A percentile compares a stretch with the other conserved stretches of the same genome.
Conservation (phyloP, 2,113 vertebrate genomes). For the Elephantulus edwardii region DNA sequence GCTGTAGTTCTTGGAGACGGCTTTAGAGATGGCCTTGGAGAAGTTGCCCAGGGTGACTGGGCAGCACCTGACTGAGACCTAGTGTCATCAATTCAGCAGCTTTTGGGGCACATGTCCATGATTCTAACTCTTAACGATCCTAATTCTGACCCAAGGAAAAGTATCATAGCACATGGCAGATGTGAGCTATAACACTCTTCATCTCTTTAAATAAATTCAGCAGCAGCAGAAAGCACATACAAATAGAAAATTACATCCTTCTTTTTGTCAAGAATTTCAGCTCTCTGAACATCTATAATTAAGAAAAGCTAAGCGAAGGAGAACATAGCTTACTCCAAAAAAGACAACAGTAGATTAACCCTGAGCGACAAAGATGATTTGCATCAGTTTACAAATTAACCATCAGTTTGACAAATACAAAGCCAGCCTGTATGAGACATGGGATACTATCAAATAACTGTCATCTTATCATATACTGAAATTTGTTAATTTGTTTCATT, state of each 20-base stretch:
- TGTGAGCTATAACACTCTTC: background rate
- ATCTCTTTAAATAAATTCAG: background rate
- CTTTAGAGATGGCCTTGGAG: too few relatives aligned
- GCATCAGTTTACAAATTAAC: conserved; percentile 69
- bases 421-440: conserved; percentile 13
- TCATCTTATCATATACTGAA: conserved; percentile 58
- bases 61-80: too few relatives aligned
- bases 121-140: background rate
- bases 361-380: conserved; percentile 60
- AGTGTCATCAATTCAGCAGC: too few relatives aligned
- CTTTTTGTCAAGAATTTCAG: background rate
- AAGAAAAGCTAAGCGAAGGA: background rate
- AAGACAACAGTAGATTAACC: background rate
- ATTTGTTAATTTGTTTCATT: conserved; percentile 74
- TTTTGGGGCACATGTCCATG: too few relatives aligned
- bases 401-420: conserved; percentile 64
- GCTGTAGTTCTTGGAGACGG: too few relatives aligned
- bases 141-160: background rate
- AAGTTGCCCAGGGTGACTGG: too few relatives aligned
- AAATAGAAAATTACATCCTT: background rate
- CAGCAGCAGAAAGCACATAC: background rate
- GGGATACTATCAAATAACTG: conserved; percentile 61
- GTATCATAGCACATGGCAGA: background rate
- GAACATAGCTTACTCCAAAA: background rate
- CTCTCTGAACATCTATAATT: background rate